Base-by-base conservation (phyloP, 2,797 vertebrate species). In the Dryobates pubescens region DNA sequence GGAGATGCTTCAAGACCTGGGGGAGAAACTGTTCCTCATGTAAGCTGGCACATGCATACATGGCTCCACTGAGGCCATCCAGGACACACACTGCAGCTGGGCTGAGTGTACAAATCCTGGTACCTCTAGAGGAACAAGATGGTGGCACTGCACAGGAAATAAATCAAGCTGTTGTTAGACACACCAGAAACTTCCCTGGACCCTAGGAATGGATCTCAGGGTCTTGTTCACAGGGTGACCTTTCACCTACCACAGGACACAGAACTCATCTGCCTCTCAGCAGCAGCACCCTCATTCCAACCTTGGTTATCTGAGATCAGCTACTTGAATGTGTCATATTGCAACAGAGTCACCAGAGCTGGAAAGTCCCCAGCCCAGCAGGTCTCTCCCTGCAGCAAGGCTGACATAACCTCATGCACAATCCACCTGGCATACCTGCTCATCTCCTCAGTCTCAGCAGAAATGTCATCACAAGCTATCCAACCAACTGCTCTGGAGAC, bases 321-420 rank as follows among this genome's bases (percentile, higher is more conserved):
- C 70, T 75, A 38, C 20, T 9, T 9, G 13, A 86, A 85, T 20
- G 24, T 10, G 13, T 89, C 72, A 30, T 54, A 85, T 7, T 61
- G 74, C 45, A 30, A 68, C 26, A 69, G 56, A 87, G 82, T 53
- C 84, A 77, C 68, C 63, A 54, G 91, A 82, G 58, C 54, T 86
- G 85, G 62, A 61, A 93, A 96, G 76, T 85, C 80, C 82, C 67
- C 76, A 89, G 26, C 51, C 18, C 87, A 90, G 88, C 71, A 90
- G 64, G 67, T 49, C 70, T 85, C 65, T 67, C 67, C 68, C 51
- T 88, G 83, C 74, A 78, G 59, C 43, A 77, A 78, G n/a, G 27
- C 68, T 30, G n/a, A 75, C 14, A 68, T 12, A 92, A 71, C 20
- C 74, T 78, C 63, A 38, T 5, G 20, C 36, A 56, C 47, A 88